These are phyloP conservation scores for Jaculus jaculus DNA, from an alignment of 2,113 vertebrate species.

Conservation along the genomic window DNA sequence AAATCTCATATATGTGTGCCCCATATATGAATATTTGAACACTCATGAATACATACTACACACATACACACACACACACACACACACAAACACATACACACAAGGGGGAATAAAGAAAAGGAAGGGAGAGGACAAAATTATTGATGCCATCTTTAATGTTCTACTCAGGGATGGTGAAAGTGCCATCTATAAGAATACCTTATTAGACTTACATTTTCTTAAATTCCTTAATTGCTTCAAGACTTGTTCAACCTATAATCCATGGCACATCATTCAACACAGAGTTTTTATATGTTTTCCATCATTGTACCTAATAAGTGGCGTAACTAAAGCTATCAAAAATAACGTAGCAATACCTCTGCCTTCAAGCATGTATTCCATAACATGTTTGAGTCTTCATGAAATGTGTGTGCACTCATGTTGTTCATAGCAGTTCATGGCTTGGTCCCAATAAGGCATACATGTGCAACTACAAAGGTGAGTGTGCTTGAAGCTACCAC, in stretches of 20 bases:
- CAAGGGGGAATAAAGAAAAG: too few relatives aligned
- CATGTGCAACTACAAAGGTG: not conserved
- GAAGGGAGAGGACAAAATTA: not conserved
- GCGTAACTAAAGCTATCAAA: conserved; percentile 5
- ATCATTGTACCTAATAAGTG: not conserved
- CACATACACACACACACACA: too few relatives aligned
- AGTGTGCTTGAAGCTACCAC: not conserved
- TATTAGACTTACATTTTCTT: not conserved
- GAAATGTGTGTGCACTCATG: not conserved
- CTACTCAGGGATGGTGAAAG: not conserved
- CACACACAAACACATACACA: too few relatives aligned
- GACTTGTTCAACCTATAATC: not conserved
- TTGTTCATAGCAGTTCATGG: not conserved
- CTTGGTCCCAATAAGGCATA: not conserved
- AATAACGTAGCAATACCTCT: not conserved
- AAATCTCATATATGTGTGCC: too few relatives aligned
- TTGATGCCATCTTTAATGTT: not conserved
- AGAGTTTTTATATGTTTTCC: not conserved
- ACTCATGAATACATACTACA: too few relatives aligned
- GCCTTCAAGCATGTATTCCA: not conserved
- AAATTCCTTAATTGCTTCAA: not conserved
- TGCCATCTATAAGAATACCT: not conserved
- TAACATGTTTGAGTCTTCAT: not conserved
- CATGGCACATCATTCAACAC: not conserved
- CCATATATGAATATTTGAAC: too few relatives aligned